Evolutionary conservation across 1,140 invertebrate genomes (phyloP), one percentile per base, ranked within the genome.

Genomic region (Anagrus nilaparvatae): DNA sequence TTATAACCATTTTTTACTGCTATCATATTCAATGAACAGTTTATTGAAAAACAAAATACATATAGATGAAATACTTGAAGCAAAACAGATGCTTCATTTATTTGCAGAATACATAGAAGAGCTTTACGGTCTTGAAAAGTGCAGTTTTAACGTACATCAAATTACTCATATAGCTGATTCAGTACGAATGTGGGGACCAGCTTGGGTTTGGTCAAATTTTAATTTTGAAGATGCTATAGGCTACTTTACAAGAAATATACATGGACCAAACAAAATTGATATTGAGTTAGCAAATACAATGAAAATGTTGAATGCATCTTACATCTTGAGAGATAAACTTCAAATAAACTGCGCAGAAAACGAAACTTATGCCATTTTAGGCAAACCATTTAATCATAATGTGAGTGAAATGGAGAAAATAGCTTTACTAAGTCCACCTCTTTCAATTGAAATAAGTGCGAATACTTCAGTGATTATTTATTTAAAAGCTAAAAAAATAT

Each of bases 71-170:
- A 19, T 48, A 4, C n/a, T 36, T 31, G 27, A 29, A 10, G 39
- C 43, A 17, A 40, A 49, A 20, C 16, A 21, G 7, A n/a, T 43
- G 2, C 34, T 45, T 23, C 9, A 28, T 17, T 23, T 43, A 14
- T 45, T 49, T 32, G 24, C 23, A 27, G 19, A 23, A 14, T 29
- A 40, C 17, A 31, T 43, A 30, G n/a, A 49, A 29, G 19, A 39
- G 20, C 32, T 49, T 1, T 45, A 45, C 23, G 43, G 40, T 7
- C 20, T 39, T 13, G 7, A 40, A 12, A 48, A 48, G 37, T 48
- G 46, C 30, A 37, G 42, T 1, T 43, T 40, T 5, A 48, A 48
- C 13, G 37, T 48, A 19, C 46, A 48, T 33, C 46, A 44, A 19
- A 27, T 47, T 5, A 43, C 18, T 8, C 46, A 48, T 44, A 14